Evolutionary conservation across 1,140 invertebrate species (phyloP), one percentile per base, ranked within the genome.

Genomic region (Phthorimaea operculella): DNA sequence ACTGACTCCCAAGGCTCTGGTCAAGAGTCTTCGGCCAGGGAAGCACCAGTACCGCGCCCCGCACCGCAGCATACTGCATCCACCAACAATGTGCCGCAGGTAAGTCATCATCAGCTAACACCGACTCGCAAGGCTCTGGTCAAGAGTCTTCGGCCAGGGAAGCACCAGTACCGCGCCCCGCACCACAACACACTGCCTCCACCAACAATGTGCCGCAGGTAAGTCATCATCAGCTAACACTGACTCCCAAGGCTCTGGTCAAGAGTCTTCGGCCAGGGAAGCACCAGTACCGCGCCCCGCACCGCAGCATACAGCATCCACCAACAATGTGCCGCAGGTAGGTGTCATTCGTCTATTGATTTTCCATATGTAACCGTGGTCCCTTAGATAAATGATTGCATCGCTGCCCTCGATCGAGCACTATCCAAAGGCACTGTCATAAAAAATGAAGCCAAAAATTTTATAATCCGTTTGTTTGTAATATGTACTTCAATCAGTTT

Each of bases 161-260:
- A 54, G 21, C 21, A 28, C 21, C 76, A 1, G 66, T 56, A 54
- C 33, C 50, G 58, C 66, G 66, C 49, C n/a, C n/a, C n/a, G n/a
- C n/a, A n/a, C n/a, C n/a, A n/a, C n/a, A n/a, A n/a, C 70, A n/a
- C n/a, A n/a, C n/a, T 39, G 52, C 70, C 56, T 52, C 70, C 51
- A 57, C 65, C 66, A 67, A 75, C 58, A 60, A 83, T 83, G 79
- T 79, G 53, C 79, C 75, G 57, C 73, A 75, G 74, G 77, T 83
- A 33, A 59, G 0, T 75, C 79, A 12, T 81, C 79, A 12, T 83
- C 78, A 49, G 79, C 76, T 21, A 76, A 81, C 63, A 83, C 79
- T 34, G 72, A 65, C 15, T 81, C 78, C 7, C 78, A 83, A 54
- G 79, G 79, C 7, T 83, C 79, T 1, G 76, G 72, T 8, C 75